A percentile compares a stretch with the other conserved stretches of the same genome.
phyloP scores from a whole-genome alignment of 2,113 vertebrate species.

The Halichoerus grypus region DNA sequence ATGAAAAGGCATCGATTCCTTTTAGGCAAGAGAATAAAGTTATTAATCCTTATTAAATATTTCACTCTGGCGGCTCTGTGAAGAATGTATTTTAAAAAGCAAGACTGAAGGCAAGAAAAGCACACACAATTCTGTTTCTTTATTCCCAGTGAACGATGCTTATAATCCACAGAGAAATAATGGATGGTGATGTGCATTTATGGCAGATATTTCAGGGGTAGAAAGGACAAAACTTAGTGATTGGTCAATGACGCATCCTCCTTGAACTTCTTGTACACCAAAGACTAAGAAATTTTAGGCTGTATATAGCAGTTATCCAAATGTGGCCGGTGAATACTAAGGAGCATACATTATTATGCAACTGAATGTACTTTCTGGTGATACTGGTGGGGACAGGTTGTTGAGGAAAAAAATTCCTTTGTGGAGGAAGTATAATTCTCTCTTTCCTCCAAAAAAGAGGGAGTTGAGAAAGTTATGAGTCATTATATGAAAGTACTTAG shows the following conservation, averaged over 20 bases:
- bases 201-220: background rate
- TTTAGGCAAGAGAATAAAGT: background rate
- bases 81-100: background rate
- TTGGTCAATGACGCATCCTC: background rate
- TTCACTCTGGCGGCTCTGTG: background rate
- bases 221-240: background rate
- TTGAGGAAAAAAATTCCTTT: background rate
- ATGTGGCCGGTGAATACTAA: background rate
- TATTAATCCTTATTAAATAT: background rate
- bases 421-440: background rate
- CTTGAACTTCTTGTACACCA: background rate
- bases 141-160: background rate
- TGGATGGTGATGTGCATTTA: background rate
- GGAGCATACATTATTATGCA: background rate
- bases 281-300: background rate
- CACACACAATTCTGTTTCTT: background rate
- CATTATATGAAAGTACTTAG: background rate
- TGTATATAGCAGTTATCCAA: background rate
- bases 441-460: background rate
- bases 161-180: background rate
- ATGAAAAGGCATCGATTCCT: background rate
- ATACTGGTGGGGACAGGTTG: background rate
- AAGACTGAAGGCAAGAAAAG: background rate
- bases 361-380: background rate
- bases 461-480: background rate